A percentile compares a stretch with the other conserved stretches of the same genome.
These are phyloP conservation scores for Zaprionus inermis DNA, from an alignment of 1,140 invertebrate genomes.

Conservation along the genomic window DNA sequence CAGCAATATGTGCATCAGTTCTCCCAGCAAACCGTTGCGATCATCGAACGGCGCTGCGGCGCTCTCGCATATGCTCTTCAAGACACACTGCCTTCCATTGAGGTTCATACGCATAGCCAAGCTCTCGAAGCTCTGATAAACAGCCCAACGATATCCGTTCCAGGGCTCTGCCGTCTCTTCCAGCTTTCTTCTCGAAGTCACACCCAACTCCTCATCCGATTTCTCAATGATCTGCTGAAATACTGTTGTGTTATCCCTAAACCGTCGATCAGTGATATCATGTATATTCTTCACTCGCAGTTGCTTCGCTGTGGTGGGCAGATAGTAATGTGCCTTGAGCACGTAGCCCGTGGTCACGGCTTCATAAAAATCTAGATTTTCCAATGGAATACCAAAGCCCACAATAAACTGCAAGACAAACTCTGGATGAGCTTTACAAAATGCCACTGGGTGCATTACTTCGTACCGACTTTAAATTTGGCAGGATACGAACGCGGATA, in stretches of 20 bases:
- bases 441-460: neutral
- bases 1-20: conserved; percentile 89
- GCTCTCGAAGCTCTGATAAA: conserved; percentile 59
- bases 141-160: conserved; percentile 65
- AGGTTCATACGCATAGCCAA: conserved; percentile 85
- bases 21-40: conserved; percentile 87
- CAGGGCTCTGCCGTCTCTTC: conserved; percentile 19
- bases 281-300: conserved; percentile 55
- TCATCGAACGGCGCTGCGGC: conserved; percentile 87
- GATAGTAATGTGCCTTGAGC: conserved; percentile 71
- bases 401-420: conserved; percentile 58
- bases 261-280: conserved; percentile 23
- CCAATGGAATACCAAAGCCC: conserved; percentile 80
- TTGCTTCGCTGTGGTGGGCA: conserved; percentile 61
- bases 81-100: conserved; percentile 88
- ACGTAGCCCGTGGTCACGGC: conserved; percentile 76
- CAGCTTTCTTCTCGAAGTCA: conserved; percentile 8
- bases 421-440: neutral
- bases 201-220: conserved; percentile 43
- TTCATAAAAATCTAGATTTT: conserved; percentile 58
- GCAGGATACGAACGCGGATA: conserved; percentile 55
- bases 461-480: conserved; percentile 47
- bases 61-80: conserved; percentile 90
- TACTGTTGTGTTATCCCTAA: conserved; percentile 50
- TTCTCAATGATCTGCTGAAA: conserved; percentile 51